phyloP scores from a whole-genome alignment of 2,888 invertebrate species.

The Phengaris alcon region DNA sequence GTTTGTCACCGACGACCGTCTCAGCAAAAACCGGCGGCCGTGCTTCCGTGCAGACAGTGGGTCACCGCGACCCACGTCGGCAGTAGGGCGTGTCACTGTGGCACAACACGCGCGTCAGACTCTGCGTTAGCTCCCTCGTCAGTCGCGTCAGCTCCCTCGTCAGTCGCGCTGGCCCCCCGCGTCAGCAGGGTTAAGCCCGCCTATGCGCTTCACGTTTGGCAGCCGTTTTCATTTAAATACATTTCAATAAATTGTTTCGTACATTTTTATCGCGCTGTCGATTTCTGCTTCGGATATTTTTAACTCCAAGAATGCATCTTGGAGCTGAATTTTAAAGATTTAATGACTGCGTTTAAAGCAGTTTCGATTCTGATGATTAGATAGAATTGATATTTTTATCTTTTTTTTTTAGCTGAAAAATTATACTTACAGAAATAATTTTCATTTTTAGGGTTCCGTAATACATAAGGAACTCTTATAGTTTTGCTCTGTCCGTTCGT shows the following conservation, averaged over 20 bases:
- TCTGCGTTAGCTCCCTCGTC: neutral
- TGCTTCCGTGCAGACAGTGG: neutral
- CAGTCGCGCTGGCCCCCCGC: neutral
- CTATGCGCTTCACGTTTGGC: neutral
- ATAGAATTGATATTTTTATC: neutral
- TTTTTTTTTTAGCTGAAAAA: too few species aligned
- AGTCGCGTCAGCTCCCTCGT: neutral
- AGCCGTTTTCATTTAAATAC: conserved; percentile 8
- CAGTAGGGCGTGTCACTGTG: neutral
- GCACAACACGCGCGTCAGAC: neutral
- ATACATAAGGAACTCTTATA: too few species aligned
- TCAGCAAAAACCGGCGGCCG: conserved; percentile 10
- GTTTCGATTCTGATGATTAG: neutral
- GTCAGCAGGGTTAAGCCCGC: neutral
- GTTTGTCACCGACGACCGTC: neutral
- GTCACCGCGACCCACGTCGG: neutral
- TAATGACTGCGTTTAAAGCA: neutral
- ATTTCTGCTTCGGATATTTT: conserved; percentile 1
- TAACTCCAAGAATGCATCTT: neutral
- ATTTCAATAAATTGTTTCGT: conserved; percentile 14
- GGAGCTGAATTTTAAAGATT: neutral
- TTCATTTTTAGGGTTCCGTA: too few species aligned
- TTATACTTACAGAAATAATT: too few species aligned
- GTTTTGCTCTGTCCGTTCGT: too few species aligned
- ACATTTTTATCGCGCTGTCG: conserved; percentile 1